A percentile compares a stretch with the other conserved stretches of the same genome.
phyloP scores from a whole-genome alignment of 2,113 vertebrate species.

The Tapirus terrestris region DNA sequence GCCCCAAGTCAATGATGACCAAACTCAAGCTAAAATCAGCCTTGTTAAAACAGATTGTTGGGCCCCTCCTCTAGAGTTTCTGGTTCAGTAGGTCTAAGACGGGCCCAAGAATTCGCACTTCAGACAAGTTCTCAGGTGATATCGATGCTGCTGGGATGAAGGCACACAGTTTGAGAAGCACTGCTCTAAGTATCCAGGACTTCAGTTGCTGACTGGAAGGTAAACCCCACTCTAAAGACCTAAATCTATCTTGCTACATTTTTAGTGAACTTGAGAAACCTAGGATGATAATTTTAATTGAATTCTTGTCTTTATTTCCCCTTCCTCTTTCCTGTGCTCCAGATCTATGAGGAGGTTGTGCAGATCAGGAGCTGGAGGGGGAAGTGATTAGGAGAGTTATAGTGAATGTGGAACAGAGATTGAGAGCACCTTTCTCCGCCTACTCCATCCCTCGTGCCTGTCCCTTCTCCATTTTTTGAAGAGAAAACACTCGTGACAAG shows the following conservation, averaged over 20 bases:
- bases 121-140: neutral
- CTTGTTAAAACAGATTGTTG: neutral
- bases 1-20: neutral
- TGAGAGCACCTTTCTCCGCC: neutral
- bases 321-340: neutral
- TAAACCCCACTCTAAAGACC: neutral
- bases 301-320: neutral
- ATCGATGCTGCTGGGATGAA: neutral
- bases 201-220: neutral
- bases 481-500: neutral
- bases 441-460: neutral
- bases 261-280: neutral
- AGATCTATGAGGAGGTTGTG: neutral
- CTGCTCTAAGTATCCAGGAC: neutral
- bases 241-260: neutral
- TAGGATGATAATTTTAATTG: neutral
- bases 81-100: neutral
- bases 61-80: neutral
- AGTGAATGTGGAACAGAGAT: neutral
- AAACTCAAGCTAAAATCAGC: neutral
- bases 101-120: neutral
- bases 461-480: neutral
- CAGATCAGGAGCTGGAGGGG: neutral
- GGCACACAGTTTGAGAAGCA: neutral
- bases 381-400: rapidly evolving